Conservation (phyloP, 2,113 vertebrate species). For the Pagrus major region DNA sequence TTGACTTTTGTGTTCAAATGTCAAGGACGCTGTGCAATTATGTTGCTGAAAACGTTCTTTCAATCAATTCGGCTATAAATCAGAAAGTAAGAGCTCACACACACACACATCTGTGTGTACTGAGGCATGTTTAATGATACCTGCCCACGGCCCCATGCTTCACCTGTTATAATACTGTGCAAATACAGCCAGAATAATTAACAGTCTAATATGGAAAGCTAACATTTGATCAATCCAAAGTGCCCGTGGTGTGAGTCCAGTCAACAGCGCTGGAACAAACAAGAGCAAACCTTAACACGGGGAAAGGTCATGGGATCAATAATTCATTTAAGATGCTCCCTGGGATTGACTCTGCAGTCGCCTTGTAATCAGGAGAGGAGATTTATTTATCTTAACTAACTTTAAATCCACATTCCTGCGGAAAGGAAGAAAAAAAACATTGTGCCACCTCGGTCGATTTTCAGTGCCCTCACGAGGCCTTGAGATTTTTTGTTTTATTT, state of each 20-base stretch:
- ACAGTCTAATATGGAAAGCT: constrained; percentile 73
- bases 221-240: constrained; percentile 78
- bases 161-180: constrained; percentile 46
- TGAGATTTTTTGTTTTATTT: constrained; percentile 69
- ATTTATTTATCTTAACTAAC: constrained; percentile 85
- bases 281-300: constrained; percentile 78
- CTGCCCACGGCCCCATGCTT: constrained; percentile 7
- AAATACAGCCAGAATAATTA: constrained; percentile 70
- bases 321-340: constrained; percentile 86
- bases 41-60: constrained; percentile 57
- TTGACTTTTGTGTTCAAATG: constrained; percentile 57
- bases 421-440: constrained; percentile 49
- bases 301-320: constrained; percentile 87
- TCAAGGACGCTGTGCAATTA: constrained; percentile 60
- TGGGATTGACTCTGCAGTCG: constrained; percentile 76
- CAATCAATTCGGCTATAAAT: constrained; percentile 68
- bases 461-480: constrained; percentile 67
- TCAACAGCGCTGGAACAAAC: constrained; percentile 78
- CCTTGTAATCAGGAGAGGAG: constrained; percentile 79
- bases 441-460: constrained; percentile 72
- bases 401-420: constrained; percentile 70
- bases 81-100: constrained; percentile 26
- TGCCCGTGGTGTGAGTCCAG: constrained; percentile 68
- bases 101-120: background rate
- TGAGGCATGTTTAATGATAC: constrained; percentile 42